These are phyloP conservation scores for Mus spicilegus DNA, from an alignment of 2,113 vertebrate species.

Conservation along the genomic window DNA sequence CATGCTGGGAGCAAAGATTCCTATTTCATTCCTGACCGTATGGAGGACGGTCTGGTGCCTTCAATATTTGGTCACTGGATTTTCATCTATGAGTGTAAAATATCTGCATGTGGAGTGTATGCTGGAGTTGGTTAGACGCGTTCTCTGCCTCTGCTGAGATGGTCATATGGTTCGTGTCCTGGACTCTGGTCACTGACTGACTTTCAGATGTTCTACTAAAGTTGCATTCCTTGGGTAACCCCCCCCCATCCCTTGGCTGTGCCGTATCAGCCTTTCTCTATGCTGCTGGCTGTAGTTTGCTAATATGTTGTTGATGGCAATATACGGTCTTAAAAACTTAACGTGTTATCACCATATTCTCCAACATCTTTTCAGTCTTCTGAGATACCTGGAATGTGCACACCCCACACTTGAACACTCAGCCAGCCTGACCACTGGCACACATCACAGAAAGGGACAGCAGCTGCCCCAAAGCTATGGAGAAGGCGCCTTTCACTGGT, in stretches of 20 bases:
- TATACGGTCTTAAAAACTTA: not conserved
- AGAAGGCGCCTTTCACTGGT: not conserved
- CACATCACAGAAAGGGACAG: not conserved
- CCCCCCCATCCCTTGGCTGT: not conserved
- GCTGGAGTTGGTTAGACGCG: not conserved
- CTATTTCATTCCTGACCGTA: not conserved
- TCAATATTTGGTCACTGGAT: not conserved
- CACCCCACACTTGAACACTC: not conserved
- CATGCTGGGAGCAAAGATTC: not conserved
- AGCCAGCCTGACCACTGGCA: not conserved
- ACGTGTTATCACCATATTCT: not conserved
- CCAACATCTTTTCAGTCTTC: not conserved
- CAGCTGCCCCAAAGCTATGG: conserved; percentile 27
- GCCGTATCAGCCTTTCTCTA: not conserved
- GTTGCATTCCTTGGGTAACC: not conserved
- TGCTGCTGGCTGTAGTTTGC: not conserved
- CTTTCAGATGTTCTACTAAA: not conserved
- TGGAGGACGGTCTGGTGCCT: not conserved
- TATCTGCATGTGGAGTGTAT: not conserved
- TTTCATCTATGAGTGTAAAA: not conserved
- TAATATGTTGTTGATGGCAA: not conserved
- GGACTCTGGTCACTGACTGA: not conserved
- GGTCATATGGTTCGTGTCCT: not conserved
- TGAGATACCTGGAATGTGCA: not conserved
- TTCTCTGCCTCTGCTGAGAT: not conserved